Base-by-base conservation (phyloP, 92 coral and sea anemone species). In the Paragorgia papillata region DNA sequence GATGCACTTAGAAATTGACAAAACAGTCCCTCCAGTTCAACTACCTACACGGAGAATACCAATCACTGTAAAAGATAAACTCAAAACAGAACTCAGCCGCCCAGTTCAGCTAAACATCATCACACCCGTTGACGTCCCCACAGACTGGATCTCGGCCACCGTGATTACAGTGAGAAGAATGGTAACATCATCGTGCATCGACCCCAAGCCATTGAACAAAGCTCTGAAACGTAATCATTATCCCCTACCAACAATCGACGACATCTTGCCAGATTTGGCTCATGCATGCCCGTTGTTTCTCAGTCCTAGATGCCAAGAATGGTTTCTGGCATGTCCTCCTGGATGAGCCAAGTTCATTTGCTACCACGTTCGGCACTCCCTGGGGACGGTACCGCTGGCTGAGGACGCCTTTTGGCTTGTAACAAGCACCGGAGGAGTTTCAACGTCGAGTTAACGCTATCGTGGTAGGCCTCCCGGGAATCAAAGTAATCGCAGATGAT, bases 371-470 rank as follows among this genome's bases (percentile, higher is more conserved):
- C 49, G 79, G 85, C 22, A 82, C 84, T 12, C 84, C 82, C 12
- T 83, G 84, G 80, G 92, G 87, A 40, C 80, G 85, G 57, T 82
- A 44, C 26, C 80, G 86, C 25, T 81, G 86, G 89, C 73, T 79
- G 17, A 37, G 92, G 34, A 85, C 82, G 89, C 92, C 89, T 8
- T 88, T 88, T 29, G 83, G 89, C 18, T 27, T 88, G 24, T 62
- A 84, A 0, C 80, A 86, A 0, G 89, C 87, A 12, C 93, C 88
- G 0, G 93, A 89, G 43, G 93, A 89, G 64, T 89, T 85, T 48
- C 90, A 89, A 53, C 74, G 86, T 39, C 73, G 90, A 64, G 76
- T 86, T 8, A 89, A 82, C 57, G 77, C 80, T 9, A 84, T 78
- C 33, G 70, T 86, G 57, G 81, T 69, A 32, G 86, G 81, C 9